Conservation (phyloP, 35 echinoderm and acorn worm species). For the Heliocidaris tuberculata region DNA sequence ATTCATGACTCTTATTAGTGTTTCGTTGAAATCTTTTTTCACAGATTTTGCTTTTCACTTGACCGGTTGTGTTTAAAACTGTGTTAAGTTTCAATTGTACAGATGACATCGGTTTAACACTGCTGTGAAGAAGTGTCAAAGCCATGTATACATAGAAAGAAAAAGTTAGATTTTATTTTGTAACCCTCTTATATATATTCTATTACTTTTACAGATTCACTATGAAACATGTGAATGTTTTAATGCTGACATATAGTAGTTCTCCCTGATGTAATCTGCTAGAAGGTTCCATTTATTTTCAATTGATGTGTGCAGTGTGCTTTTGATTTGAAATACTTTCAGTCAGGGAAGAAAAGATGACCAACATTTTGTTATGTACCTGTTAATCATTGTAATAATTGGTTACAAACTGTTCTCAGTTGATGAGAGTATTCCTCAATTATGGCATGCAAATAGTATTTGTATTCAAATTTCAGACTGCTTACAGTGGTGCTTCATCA, state of each 20-base stretch:
- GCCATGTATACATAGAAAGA: neutral
- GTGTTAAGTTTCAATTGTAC: neutral
- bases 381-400: neutral
- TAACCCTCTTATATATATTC: neutral
- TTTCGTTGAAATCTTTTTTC: neutral
- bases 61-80: neutral
- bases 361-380: neutral
- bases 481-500: neutral
- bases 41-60: neutral
- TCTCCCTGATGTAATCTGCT: neutral
- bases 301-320: neutral
- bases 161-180: neutral
- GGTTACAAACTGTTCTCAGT: neutral
- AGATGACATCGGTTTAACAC: neutral
- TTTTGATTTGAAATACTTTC: neutral
- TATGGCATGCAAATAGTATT: neutral
- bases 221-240: neutral
- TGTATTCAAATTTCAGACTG: neutral
- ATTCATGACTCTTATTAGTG: neutral
- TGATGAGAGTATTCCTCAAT: neutral
- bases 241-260: neutral
- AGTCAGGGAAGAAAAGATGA: neutral
- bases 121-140: neutral
- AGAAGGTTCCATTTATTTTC: neutral
- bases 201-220: neutral